Base-by-base conservation (phyloP, 2,797 vertebrate genomes). In the Acrossocheilus wenchowensis region DNA sequence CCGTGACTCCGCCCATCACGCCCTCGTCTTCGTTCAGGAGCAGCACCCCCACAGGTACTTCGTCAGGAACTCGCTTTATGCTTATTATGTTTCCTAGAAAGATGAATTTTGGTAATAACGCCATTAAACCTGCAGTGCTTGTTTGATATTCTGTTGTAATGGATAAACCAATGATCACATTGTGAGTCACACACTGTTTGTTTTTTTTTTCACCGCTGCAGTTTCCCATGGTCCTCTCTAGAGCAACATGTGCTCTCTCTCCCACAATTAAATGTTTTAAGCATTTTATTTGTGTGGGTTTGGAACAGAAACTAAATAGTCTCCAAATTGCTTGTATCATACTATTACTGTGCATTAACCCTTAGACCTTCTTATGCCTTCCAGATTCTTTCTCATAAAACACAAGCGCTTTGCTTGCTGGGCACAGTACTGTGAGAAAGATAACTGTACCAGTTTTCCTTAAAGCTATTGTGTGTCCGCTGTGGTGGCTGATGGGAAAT, bases 21-120 rank as follows among this genome's bases (percentile, higher is more conserved):
- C 98, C 98, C 8, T 99, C 98, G 69, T 99, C 98, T 26, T 99
- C 98, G 0, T 99, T 99, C 94, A 98, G 97, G 86, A 99, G 98
- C 92, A 99, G 97, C 83, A 99, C 98, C 14, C 98, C 98, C 17
- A 99, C 98, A 95, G 98, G 97, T 97, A 92, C 39, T 41, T 41
- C 6, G 6, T 41, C 39, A 41, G 39, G 39, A 41, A 41, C 39
- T 41, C 39, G 6, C 39, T 41, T 17, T 30, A 41, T 52, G 19
- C 10, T 30, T 36, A 34, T 77, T 14, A 15, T 50, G n/a, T 48
- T 48, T 86, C 41, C 57, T 80, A 34, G 41, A 66, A 69, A 34
- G 23, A 52, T 66, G 15, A 48, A 54, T 50, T 82, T 43, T 30
- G 14, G 4, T 48, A 54, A 52, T 69, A 69, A 12, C 26, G n/a